Evolutionary conservation across 64 coral and sea anemone species (phyloP).

Genomic region (Montipora cactus): DNA sequence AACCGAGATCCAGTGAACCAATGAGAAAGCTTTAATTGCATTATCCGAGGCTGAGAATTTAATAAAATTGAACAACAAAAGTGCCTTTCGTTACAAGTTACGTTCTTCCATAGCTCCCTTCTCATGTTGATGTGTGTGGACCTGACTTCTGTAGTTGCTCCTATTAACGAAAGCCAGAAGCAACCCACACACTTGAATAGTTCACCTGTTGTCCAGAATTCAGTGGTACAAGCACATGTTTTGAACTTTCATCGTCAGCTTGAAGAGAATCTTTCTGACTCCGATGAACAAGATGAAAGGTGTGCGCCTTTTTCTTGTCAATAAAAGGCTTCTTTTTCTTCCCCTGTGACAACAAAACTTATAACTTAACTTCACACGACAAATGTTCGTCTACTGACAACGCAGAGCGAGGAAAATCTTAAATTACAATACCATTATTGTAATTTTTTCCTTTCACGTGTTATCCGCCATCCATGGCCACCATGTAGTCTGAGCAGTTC

Average conservation of each 20-base stretch:
- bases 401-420: background rate
- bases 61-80: too few relatives aligned
- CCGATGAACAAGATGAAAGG: slow-evolving; percentile 95
- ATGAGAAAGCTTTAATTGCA: too few relatives aligned
- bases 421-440: slow-evolving; percentile 9
- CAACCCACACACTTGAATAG: background rate
- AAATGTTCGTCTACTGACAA: background rate
- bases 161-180: background rate
- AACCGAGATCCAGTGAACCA: too few relatives aligned
- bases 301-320: slow-evolving; percentile 91
- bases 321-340: slow-evolving; percentile 97
- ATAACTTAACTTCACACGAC: too few relatives aligned
- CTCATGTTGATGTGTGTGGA: too few relatives aligned
- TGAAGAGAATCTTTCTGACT: slow-evolving; percentile 97
- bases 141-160: too few relatives aligned
- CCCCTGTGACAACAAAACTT: slow-evolving; percentile 39
- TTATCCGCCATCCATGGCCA: background rate
- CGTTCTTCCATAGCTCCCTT: too few relatives aligned
- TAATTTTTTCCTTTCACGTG: background rate
- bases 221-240: slow-evolving; percentile 80
- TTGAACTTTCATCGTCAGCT: slow-evolving; percentile 87
- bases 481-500: too few relatives aligned
- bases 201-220: slow-evolving; percentile 49
- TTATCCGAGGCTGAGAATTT: too few relatives aligned
- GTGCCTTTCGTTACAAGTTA: too few relatives aligned